A percentile compares a stretch with the other conserved stretches of the same genome.
Evolutionary conservation across 2,113 vertebrate genomes (phyloP).

Genomic region (Myotis brandtii): DNA sequence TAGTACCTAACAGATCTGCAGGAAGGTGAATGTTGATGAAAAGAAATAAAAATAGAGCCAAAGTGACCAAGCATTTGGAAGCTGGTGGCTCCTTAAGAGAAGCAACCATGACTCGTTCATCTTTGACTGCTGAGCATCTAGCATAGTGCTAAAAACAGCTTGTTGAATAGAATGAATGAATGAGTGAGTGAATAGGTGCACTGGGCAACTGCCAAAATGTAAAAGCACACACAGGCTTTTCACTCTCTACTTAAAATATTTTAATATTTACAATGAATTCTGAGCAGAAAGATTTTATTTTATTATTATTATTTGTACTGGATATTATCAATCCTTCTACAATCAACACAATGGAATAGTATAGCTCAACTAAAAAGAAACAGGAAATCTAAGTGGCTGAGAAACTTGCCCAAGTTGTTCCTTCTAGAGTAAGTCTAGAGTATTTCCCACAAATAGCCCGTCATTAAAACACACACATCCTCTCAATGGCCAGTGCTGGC

Average conservation of each 20-base stretch:
- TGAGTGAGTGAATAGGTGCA: background rate
- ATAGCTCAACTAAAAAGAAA: background rate
- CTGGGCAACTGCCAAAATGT: background rate
- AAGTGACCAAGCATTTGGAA: background rate
- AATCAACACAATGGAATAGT: background rate
- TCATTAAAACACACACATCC: background rate
- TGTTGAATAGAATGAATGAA: background rate
- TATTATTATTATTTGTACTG: background rate
- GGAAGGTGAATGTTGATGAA: background rate
- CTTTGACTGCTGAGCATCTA: background rate
- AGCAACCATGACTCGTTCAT: background rate
- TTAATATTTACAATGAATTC: background rate
- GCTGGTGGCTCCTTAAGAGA: background rate
- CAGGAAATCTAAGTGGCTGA: background rate
- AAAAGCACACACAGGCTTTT: background rate
- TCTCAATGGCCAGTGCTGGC: background rate
- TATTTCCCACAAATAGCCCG: background rate
- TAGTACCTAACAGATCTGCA: background rate
- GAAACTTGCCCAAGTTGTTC: background rate
- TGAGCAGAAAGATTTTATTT: slow-evolving; percentile 27
- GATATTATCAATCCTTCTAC: background rate
- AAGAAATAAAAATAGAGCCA: slow-evolving; percentile 21
- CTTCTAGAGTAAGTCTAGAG: background rate
- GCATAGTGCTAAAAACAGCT: background rate
- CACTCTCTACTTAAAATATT: background rate